Conservation (phyloP, 2,113 vertebrate species). For the Orycteropus afer region DNA sequence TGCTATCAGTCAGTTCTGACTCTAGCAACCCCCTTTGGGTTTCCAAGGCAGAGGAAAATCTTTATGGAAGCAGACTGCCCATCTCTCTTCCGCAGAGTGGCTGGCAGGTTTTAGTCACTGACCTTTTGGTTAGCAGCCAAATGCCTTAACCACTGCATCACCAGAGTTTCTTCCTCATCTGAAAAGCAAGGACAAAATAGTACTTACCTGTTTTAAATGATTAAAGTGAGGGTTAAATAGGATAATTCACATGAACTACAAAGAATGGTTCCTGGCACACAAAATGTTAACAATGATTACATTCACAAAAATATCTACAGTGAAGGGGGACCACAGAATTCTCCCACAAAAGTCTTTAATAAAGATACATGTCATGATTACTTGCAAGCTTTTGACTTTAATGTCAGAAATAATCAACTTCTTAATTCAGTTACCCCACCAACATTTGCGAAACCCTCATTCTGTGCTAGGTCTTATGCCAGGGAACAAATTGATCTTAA, state of each 20-base stretch:
- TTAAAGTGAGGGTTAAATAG: neutral
- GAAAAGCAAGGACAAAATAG: constrained; percentile 6
- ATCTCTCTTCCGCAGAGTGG: no score
- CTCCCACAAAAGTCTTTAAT: neutral
- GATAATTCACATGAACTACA: neutral
- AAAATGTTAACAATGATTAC: neutral
- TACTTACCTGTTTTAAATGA: neutral
- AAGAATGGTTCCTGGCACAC: neutral
- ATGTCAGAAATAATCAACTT: neutral
- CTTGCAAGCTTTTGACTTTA: neutral
- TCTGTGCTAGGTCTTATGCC: neutral
- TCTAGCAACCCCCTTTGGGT: no score
- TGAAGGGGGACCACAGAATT: neutral
- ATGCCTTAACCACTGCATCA: no score
- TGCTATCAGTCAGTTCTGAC: neutral
- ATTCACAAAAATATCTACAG: neutral
- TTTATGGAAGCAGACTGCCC: no score
- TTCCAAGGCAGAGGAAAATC: no score
- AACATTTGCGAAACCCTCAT: neutral
- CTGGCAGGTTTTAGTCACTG: no score
- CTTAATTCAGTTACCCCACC: neutral
- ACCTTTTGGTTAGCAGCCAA: no score
- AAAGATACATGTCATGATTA: neutral
- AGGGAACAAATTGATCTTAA: constrained; percentile 26
- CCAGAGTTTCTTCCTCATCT: neutral